A percentile compares a stretch with the other conserved stretches of the same genome.
Evolutionary conservation across 1,140 invertebrate species (phyloP).

Genomic region (Drosophila parabipectinata): DNA sequence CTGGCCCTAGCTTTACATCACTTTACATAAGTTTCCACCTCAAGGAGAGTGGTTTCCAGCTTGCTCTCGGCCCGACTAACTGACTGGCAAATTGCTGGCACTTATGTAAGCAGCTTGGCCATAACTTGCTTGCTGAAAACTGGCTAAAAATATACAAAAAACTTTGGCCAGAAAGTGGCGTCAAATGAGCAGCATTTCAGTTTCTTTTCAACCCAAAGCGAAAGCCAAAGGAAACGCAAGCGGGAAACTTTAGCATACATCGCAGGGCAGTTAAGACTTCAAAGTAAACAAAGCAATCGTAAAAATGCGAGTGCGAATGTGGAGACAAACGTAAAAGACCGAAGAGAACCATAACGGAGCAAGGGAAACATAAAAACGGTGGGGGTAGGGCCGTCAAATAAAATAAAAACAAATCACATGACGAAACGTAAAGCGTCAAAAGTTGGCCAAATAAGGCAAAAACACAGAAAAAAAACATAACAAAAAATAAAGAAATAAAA

Average conservation of each 20-base stretch:
- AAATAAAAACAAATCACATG: constrained; percentile 56
- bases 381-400: constrained; percentile 19
- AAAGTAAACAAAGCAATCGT: constrained; percentile 62
- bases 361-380: constrained; percentile 34
- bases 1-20: constrained; percentile 10
- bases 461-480: not conserved
- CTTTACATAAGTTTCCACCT: constrained; percentile 45
- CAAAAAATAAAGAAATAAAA: constrained; percentile 17
- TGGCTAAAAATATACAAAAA: constrained; percentile 26
- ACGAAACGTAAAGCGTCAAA: constrained; percentile 66
- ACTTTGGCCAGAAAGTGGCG: constrained; percentile 48
- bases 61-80: constrained; percentile 16
- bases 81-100: constrained; percentile 55
- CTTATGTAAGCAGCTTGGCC: constrained; percentile 41
- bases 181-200: constrained; percentile 53
- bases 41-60: constrained; percentile 24
- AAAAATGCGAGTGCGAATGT: constrained; percentile 42
- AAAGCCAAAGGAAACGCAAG: constrained; percentile 17
- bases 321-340: constrained; percentile 28
- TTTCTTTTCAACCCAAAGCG: constrained; percentile 4
- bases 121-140: constrained; percentile 29
- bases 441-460: constrained; percentile 60
- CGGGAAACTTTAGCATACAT: constrained; percentile 52
- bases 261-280: constrained; percentile 54
- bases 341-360: constrained; percentile 16